Base-by-base conservation (phyloP, 2,113 vertebrate species). In the Anarrhichthys ocellatus region DNA sequence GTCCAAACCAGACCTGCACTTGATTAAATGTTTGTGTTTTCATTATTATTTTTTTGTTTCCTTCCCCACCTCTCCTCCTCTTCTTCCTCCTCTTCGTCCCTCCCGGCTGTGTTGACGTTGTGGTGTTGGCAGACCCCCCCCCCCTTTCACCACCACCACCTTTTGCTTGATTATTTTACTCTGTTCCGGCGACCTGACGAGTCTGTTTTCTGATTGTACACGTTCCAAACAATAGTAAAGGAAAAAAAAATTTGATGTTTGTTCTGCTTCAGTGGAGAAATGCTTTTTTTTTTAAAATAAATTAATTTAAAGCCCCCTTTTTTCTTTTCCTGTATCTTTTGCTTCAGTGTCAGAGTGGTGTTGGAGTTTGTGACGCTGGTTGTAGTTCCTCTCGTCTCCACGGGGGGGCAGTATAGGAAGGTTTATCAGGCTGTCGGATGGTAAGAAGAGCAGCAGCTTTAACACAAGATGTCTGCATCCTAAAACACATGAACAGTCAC, bases 1-100 rank as follows among this genome's bases (percentile, higher is more conserved):
- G 89, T 92, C 94, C 95, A 92, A 94, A 93, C 94, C 93, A 93
- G 91, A 95, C 95, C 96, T 96, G 96, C 96, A 96, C 96, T 96
- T 94, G 90, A 92, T 81, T 80, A 68, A 88, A 90, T 83, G 78
- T 91, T 92, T 64, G 63, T 87, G 76, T 87, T 90, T 81, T 65
- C 73, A 69, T 79, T 62, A 20, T 76, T 50, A 90, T 88, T 92
- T 84, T 86, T 52, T 52, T 69, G 18, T 48, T 63, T 6, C 15
- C 17, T 22, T 29, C 22, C 29, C 52, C 9, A 22, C 71, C 6
- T 86, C 86, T 67, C 27, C 91, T 89, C 6, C 29, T 77, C 22
- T 62, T 52, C 91, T 4, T 84, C 17, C 6, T 94, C 38, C 52
- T 87, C 73, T 63, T 73, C 18, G 1, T 70, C 76, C 59, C 72